Percentiles rank a stretch among this genome's conserved stretches.
These are phyloP conservation scores for Zosterops hypoxanthus DNA, from an alignment of 2,113 vertebrate species.

Conservation along the genomic window DNA sequence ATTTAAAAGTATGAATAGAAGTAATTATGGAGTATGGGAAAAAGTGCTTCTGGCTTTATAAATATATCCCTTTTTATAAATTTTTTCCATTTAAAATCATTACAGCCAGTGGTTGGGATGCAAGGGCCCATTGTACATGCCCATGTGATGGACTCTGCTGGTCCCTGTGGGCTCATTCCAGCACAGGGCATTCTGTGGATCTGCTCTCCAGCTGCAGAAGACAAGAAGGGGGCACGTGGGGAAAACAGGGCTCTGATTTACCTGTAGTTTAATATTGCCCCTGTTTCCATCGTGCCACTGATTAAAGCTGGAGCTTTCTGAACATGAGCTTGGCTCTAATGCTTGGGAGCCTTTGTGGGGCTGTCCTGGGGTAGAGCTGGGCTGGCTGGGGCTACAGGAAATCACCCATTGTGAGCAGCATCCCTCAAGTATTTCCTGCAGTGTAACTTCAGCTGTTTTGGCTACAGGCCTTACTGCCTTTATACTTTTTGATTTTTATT, in stretches of 20 bases:
- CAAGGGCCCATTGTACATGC: background rate
- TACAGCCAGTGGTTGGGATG: background rate
- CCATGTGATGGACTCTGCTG: background rate
- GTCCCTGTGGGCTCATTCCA: background rate
- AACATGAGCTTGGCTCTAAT: background rate
- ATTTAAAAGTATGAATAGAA: slow-evolving; percentile 51
- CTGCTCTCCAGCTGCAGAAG: background rate
- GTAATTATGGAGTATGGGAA: slow-evolving; percentile 10
- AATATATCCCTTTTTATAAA: background rate
- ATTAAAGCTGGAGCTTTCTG: background rate
- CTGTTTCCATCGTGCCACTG: background rate
- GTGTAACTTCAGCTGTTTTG: background rate
- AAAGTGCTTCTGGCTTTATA: slow-evolving; percentile 24
- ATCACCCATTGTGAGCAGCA: background rate
- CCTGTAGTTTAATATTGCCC: background rate
- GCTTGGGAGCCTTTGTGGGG: background rate
- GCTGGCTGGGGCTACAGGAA: background rate
- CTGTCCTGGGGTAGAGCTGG: background rate
- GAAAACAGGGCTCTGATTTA: rapidly evolving
- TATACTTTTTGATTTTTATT: background rate
- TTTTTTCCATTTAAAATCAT: background rate
- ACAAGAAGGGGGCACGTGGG: rapidly evolving
- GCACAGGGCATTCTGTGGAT: background rate
- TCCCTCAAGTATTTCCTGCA: background rate
- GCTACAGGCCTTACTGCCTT: background rate